Percentiles rank a stretch among this genome's conserved stretches.
Evolutionary conservation across 2,113 vertebrate species (phyloP).

Genomic region (Abramis brama): DNA sequence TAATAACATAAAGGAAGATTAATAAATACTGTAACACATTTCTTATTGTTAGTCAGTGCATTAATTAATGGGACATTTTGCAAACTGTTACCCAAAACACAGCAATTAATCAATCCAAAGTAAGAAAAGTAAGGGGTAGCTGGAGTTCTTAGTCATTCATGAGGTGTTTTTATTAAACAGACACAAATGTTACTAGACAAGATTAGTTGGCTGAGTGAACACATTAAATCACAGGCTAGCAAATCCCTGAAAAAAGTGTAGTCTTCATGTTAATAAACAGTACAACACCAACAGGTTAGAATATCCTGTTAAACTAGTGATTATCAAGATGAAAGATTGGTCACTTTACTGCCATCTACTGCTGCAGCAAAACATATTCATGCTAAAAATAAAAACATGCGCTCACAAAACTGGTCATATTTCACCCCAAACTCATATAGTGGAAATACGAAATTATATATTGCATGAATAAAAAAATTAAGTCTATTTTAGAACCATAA

Average conservation of each 20-base stretch:
- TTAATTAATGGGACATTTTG: too few relatives aligned
- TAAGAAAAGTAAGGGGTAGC: background rate
- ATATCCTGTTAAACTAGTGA: background rate
- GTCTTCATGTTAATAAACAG: constrained; percentile 6
- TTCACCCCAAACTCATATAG: background rate
- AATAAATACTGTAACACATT: too few relatives aligned
- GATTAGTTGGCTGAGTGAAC: background rate
- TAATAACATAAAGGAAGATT: too few relatives aligned
- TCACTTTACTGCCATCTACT: constrained; percentile 8
- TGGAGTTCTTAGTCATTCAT: background rate
- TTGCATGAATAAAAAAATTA: background rate
- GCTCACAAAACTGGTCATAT: background rate
- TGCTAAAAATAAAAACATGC: background rate
- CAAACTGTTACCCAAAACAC: too few relatives aligned
- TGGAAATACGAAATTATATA: background rate
- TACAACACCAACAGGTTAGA: too few relatives aligned
- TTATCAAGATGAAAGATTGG: background rate
- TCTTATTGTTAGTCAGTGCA: too few relatives aligned
- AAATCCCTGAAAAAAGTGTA: background rate
- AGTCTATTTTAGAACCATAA: background rate
- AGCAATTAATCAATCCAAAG: background rate
- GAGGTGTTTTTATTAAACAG: background rate
- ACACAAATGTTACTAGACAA: background rate
- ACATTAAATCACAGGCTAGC: background rate
- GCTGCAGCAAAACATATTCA: background rate